Base-by-base conservation (phyloP, 2,888 invertebrate species). In the Apantesis nais region DNA sequence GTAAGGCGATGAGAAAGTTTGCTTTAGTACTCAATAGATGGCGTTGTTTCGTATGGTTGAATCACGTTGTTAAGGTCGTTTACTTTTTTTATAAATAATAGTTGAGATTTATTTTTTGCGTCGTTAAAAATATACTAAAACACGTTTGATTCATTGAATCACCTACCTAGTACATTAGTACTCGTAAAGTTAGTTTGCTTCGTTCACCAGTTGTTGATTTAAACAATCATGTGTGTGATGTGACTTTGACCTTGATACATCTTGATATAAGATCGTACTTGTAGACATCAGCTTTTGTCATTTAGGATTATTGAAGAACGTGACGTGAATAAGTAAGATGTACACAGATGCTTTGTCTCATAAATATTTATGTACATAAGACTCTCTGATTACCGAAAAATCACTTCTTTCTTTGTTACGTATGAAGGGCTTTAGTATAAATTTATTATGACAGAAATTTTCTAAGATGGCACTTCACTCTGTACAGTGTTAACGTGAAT, bases 241-340 rank as follows among this genome's bases (percentile, higher is more conserved):
- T 44, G 44, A 44, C 31, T n/a, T 67, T 52, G 34, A 22, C 41
- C 11, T 63, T 55, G 14, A 62, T 44, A 8, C 31, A n/a, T 64
- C 41, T 58, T 63, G 31, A 64, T 44, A 64, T 64, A 58, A 68
- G 25, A 39, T 58, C 52, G 41, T 55, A 9, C 22, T 55, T 55
- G 31, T 55, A 22, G 58, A 16, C n/a, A 55, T 12, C 62, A 29
- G 19, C 22, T 68, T 63, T 66, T 68, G 63, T 64, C 58, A 63
- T 64, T 58, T 41, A 58, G 58, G 41, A 31, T 68, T 64, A 64
- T 19, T 31, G 16, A 41, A 34, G n/a, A 41, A 31, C 68, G 68
- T 63, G 63, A 68, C 39, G 41, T 25, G 44, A 68, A 68, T 64
- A 64, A 58, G 31, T 44, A 63, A 4, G 14, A 2, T 4, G 41